phyloP scores from a whole-genome alignment of 2,888 invertebrate species.

The Xanthorhoe designata region DNA sequence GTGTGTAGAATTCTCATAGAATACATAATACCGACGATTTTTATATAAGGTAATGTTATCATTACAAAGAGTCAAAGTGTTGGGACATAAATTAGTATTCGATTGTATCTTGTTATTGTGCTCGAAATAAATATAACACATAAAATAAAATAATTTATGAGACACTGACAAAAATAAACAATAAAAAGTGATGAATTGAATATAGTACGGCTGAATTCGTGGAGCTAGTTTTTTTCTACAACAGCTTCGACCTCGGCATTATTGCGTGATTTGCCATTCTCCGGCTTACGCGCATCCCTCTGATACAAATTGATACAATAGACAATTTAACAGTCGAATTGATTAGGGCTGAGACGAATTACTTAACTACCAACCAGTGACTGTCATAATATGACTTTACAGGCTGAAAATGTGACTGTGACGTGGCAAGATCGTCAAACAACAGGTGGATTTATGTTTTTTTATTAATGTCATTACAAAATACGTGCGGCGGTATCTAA shows the following conservation, averaged over 20 bases:
- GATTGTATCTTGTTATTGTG: constrained; percentile 56
- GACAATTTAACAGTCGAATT: constrained; percentile 44
- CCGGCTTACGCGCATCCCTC: constrained; percentile 44
- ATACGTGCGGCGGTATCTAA: constrained; percentile 59
- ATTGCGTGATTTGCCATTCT: constrained; percentile 43
- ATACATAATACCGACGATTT: constrained; percentile 67
- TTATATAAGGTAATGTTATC: constrained; percentile 59
- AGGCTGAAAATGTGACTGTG: constrained; percentile 41
- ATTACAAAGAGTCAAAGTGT: constrained; percentile 51
- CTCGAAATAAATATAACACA: constrained; percentile 54
- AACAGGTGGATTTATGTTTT: constrained; percentile 43
- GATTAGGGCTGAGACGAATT: constrained; percentile 36
- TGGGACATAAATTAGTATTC: constrained; percentile 61
- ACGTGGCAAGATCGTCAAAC: constrained; percentile 50
- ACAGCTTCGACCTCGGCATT: constrained; percentile 59
- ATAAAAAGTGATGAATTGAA: constrained; percentile 59
- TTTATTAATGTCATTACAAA: constrained; percentile 51
- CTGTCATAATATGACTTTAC: constrained; percentile 30
- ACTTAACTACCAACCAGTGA: constrained; percentile 22
- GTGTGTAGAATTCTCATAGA: constrained; percentile 50
- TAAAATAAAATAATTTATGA: constrained; percentile 57
- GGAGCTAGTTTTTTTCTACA: constrained; percentile 85
- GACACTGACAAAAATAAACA: constrained; percentile 60
- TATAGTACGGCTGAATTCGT: constrained; percentile 62
- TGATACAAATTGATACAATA: constrained; percentile 47